phyloP scores from a whole-genome alignment of 2,113 vertebrate species.

The Microtus oregoni region DNA sequence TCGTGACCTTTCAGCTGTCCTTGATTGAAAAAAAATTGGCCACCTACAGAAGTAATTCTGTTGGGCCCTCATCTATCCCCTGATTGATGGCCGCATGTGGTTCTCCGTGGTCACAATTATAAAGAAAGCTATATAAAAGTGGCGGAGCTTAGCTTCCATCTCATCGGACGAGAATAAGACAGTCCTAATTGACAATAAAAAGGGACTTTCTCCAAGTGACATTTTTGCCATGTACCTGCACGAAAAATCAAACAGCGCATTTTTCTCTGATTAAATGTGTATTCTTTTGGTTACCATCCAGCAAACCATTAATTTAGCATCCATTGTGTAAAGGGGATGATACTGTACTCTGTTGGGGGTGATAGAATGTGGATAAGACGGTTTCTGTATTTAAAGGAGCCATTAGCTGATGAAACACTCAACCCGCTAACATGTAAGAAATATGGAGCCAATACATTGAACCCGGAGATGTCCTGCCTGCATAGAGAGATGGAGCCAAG shows the following conservation, averaged over 20 bases:
- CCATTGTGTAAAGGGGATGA: slow-evolving; percentile 74
- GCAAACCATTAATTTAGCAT: slow-evolving; percentile 73
- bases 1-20: slow-evolving; percentile 90
- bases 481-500: background rate
- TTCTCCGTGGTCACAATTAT: slow-evolving; percentile 85
- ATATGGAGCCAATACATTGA: background rate
- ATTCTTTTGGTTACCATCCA: slow-evolving; percentile 66
- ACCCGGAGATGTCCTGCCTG: background rate
- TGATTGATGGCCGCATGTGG: slow-evolving; percentile 87
- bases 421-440: slow-evolving; percentile 46
- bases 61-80: slow-evolving; percentile 81
- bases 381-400: slow-evolving; percentile 60
- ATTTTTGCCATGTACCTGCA: slow-evolving; percentile 65
- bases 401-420: slow-evolving; percentile 64
- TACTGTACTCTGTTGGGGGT: slow-evolving; percentile 58
- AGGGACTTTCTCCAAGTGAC: slow-evolving; percentile 66
- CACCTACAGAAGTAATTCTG: slow-evolving; percentile 89
- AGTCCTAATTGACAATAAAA: slow-evolving; percentile 73
- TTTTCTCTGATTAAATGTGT: slow-evolving; percentile 73
- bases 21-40: slow-evolving; percentile 89
- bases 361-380: slow-evolving; percentile 54
- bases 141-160: slow-evolving; percentile 81
- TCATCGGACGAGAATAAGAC: slow-evolving; percentile 79
- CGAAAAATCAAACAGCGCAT: slow-evolving; percentile 68
- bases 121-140: slow-evolving; percentile 87